Base-by-base conservation (phyloP, 2,888 invertebrate genomes). In the Stenodera caucasica region DNA sequence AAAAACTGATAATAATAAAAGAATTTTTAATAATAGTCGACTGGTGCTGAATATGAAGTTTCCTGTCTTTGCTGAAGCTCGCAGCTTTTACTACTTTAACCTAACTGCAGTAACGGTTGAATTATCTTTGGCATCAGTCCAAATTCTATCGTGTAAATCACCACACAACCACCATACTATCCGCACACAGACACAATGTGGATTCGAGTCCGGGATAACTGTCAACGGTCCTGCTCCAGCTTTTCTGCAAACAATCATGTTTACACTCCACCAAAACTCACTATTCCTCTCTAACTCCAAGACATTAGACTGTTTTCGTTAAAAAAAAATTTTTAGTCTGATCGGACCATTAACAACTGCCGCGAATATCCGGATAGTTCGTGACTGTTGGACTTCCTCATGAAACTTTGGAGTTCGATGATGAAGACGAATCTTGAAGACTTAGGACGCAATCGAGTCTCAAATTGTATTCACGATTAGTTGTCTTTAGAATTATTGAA, bases 61-160 rank as follows among this genome's bases (percentile, higher is more conserved):
- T 61, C 58, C 54, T 29, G 61, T 55, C 55, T 55, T 54, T 63
- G 62, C 65, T 64, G 64, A 63, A 66, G 61, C 64, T 61, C 60
- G 63, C 61, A 68, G 67, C 66, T 70, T 70, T 67, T 61, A 63
- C 54, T 53, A 30, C 49, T 51, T 21, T 21, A 40, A 18, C 40
- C 40, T 11, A 21, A 40, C 40, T 40, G 40, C 40, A 40, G 40
- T 18, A 21, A 40, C 40, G 40, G 45, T 56, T 60, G 51, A 58
- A 63, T 60, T 69, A 64, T 66, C 60, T 65, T 64, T 74, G 74
- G 74, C 70, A 45, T 23, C 51, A 35, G 54, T 68, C 74, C 74
- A 74, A 69, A 68, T 67, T 65, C 64, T 58, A 61, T 67, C 65
- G 69, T 71, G 70, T 73, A 74, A 74, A 73, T 74, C 72, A 74